Percentiles rank a stretch among this genome's conserved stretches.
Conservation (phyloP, 2,113 vertebrate species). For the Gulo gulo region DNA sequence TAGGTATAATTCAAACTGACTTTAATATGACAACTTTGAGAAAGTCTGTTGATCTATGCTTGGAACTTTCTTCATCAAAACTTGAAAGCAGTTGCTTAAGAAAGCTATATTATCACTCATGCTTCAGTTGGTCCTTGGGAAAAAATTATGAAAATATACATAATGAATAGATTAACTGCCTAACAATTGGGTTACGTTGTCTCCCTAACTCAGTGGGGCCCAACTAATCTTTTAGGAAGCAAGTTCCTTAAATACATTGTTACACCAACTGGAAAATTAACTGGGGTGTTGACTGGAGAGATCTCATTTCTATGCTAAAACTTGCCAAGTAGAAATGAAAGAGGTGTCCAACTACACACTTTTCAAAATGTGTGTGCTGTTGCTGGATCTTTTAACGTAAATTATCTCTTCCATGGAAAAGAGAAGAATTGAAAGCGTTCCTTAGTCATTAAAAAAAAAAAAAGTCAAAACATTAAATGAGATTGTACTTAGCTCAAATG, state of each 20-base stretch:
- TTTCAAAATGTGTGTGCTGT: not conserved
- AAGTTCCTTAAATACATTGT: slow-evolving; percentile 35
- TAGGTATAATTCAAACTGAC: not conserved
- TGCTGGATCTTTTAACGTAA: not conserved
- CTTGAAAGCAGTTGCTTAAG: not conserved
- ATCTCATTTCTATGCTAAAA: slow-evolving; percentile 17
- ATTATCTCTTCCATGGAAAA: not conserved
- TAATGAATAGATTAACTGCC: slow-evolving; percentile 54
- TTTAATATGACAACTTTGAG: not conserved
- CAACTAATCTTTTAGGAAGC: slow-evolving; percentile 49
- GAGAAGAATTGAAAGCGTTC: not conserved
- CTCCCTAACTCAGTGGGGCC: slow-evolving; percentile 23
- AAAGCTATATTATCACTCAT: slow-evolving; percentile 22
- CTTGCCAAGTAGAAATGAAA: slow-evolving; percentile 15
- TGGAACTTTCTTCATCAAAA: not conserved
- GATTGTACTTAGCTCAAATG: not conserved
- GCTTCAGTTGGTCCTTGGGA: slow-evolving; percentile 21
- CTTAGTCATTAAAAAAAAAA: not conserved
- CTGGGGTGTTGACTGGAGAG: not conserved
- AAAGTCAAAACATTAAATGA: not conserved
- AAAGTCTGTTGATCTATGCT: not conserved
- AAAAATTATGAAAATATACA: slow-evolving; percentile 54
- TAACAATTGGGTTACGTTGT: slow-evolving; percentile 13
- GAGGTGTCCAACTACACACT: not conserved
- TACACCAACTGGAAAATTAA: slow-evolving; percentile 66